Conservation (phyloP, 2,888 invertebrate species). For the Amphiduros pacificus region DNA sequence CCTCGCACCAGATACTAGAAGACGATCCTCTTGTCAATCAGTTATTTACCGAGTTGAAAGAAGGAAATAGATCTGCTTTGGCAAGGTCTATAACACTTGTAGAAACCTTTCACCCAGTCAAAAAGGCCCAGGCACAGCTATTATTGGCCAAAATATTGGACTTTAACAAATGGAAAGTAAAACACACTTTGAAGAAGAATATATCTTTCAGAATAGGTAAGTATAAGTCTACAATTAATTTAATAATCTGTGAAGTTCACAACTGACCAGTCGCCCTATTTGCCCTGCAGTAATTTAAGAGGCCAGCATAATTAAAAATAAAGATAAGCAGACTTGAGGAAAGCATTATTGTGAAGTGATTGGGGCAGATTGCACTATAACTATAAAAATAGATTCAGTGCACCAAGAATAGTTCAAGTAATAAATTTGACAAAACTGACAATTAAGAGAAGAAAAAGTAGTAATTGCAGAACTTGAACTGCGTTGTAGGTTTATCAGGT, state of each 20-base stretch:
- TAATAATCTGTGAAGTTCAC: too few relatives aligned
- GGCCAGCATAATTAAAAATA: too few relatives aligned
- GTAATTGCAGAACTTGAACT: neutral
- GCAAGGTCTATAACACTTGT: conserved; percentile 63
- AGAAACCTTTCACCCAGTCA: conserved; percentile 60
- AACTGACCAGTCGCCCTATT: too few relatives aligned
- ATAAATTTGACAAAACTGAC: neutral
- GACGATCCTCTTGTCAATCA: conserved; percentile 34
- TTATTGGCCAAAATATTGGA: conserved; percentile 53
- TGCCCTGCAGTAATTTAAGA: too few relatives aligned
- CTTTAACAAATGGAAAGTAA: conserved; percentile 35
- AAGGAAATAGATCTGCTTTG: conserved; percentile 56
- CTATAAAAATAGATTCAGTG: neutral
- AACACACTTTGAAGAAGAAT: conserved; percentile 27
- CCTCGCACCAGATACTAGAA: neutral
- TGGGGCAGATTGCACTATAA: too few relatives aligned
- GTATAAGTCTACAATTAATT: neutral
- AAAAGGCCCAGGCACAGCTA: conserved; percentile 58
- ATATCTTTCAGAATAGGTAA: conserved; percentile 56
- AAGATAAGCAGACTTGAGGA: too few relatives aligned
- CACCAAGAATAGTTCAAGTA: neutral
- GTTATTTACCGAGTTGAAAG: conserved; percentile 40
- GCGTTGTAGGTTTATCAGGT: conserved; percentile 62
- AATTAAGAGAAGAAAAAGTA: neutral
- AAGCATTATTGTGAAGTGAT: too few relatives aligned